phyloP scores from a whole-genome alignment of 1,140 invertebrate genomes.

The Drosophila bocki region DNA sequence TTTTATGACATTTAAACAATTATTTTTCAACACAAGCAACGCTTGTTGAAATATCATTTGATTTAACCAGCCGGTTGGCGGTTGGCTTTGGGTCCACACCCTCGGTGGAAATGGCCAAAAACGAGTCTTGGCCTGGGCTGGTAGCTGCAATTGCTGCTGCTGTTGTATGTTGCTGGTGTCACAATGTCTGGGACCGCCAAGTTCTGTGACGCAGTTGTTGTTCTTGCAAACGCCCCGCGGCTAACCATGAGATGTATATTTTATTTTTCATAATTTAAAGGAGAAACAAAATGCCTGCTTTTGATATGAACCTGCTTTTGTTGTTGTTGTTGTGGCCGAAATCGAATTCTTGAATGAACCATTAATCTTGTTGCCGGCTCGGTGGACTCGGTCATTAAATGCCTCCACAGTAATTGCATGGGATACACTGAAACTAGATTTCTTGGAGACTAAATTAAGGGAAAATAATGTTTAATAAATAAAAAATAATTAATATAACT shows the following conservation, averaged over 20 bases:
- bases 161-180: conserved; percentile 63
- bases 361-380: conserved; percentile 81
- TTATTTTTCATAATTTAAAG: conserved; percentile 64
- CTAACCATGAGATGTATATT: conserved; percentile 55
- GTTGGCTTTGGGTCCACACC: conserved; percentile 51
- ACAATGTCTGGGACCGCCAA: conserved; percentile 73
- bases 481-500: too few species aligned
- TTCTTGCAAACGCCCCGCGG: conserved; percentile 61
- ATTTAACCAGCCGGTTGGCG: conserved; percentile 38
- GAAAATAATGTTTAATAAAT: not conserved
- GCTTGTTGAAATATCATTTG: conserved; percentile 74
- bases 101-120: conserved; percentile 56
- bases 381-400: conserved; percentile 71
- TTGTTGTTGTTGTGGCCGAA: conserved; percentile 53
- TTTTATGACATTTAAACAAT: conserved; percentile 82
- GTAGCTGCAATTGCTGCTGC: conserved; percentile 14
- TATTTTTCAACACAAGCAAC: conserved; percentile 66
- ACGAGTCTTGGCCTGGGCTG: conserved; percentile 35
- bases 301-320: conserved; percentile 69
- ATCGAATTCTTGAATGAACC: conserved; percentile 83
- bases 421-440: conserved; percentile 14
- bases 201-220: conserved; percentile 50
- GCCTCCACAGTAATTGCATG: conserved; percentile 73
- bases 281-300: conserved; percentile 19
- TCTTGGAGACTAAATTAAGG: not conserved